Percentiles rank a stretch among this genome's conserved stretches.
phyloP scores from a whole-genome alignment of 2,113 vertebrate genomes.

The Zosterops borbonicus region DNA sequence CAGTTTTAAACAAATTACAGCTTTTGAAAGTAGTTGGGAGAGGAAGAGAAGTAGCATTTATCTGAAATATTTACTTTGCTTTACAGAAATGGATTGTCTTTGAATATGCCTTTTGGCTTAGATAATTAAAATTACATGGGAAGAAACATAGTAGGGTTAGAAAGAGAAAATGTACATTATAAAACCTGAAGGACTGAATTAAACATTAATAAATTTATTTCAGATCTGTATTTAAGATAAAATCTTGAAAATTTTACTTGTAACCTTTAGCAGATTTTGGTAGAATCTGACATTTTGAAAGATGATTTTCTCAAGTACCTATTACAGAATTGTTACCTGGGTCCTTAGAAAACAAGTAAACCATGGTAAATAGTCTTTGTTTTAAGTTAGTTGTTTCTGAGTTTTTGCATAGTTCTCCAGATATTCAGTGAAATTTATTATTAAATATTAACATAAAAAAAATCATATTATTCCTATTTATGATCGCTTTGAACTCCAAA shows the following conservation, averaged over 20 bases:
- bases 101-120: background rate
- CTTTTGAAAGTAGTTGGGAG: background rate
- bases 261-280: background rate
- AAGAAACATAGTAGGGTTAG: background rate
- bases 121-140: background rate
- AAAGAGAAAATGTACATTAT: background rate
- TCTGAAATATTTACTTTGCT: background rate
- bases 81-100: background rate
- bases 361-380: background rate
- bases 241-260: background rate
- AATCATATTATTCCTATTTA: background rate
- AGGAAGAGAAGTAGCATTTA: background rate
- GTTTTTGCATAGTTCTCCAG: background rate
- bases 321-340: background rate
- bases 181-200: background rate
- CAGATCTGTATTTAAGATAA: background rate
- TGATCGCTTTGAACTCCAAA: background rate
- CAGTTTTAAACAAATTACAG: background rate
- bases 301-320: background rate
- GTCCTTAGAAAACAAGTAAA: background rate
- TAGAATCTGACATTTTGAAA: background rate
- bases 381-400: background rate
- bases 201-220: background rate
- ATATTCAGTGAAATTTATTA: background rate
- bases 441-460: background rate